phyloP scores from a whole-genome alignment of 2,113 vertebrate genomes.

The Peromyscus maniculatus region DNA sequence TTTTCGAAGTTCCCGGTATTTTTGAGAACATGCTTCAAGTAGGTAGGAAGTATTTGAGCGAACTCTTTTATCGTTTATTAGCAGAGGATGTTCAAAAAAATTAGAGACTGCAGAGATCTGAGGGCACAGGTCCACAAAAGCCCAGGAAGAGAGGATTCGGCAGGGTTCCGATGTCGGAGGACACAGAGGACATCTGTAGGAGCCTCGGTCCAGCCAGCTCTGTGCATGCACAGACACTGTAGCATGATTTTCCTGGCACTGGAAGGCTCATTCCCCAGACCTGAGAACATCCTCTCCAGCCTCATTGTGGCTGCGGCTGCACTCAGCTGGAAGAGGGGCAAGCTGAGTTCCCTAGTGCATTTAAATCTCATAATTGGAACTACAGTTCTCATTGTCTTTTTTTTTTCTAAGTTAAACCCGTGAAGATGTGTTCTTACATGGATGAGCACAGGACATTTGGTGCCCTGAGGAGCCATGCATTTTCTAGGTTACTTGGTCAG shows the following conservation, averaged over 20 bases:
- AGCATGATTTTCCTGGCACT: constrained; percentile 81
- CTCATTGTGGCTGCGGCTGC: constrained; percentile 11
- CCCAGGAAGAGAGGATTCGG: neutral
- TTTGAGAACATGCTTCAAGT: constrained; percentile 17
- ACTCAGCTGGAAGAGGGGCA: neutral
- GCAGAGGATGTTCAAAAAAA: neutral
- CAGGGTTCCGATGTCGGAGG: neutral
- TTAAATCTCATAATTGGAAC: neutral
- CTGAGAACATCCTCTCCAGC: constrained; percentile 75
- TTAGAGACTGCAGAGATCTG: neutral
- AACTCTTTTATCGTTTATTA: neutral
- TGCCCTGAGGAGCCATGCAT: neutral
- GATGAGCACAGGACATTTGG: neutral
- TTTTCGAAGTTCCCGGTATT: neutral
- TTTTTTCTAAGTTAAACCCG: constrained; percentile 28
- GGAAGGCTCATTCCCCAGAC: constrained; percentile 70
- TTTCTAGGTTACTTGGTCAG: neutral
- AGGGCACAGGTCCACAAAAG: neutral
- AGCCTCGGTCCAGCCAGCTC: constrained; percentile 41
- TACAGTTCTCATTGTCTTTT: neutral
- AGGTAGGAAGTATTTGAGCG: neutral
- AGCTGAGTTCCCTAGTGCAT: neutral
- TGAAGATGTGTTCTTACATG: neutral
- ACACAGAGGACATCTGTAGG: constrained; percentile 9
- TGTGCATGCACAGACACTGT: constrained; percentile 62